A percentile compares a stretch with the other conserved stretches of the same genome.
These are phyloP conservation scores for Stichodactyla helianthus DNA, from an alignment of 64 coral and sea anemone genomes.

Conservation along the genomic window DNA sequence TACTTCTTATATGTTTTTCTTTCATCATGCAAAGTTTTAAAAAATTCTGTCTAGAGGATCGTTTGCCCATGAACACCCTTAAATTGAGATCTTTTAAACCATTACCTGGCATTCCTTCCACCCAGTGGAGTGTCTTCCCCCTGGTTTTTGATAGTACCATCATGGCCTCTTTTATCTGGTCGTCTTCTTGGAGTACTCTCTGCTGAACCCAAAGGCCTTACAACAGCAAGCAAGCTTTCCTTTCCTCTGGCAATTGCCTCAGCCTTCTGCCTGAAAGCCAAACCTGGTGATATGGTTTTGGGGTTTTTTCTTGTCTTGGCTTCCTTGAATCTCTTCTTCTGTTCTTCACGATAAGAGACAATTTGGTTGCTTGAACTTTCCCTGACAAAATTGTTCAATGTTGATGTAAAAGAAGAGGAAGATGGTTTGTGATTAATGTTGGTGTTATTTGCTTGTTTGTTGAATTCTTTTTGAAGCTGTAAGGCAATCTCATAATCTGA, in stretches of 20 bases:
- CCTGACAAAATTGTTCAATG: background rate
- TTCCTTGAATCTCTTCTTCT: constrained; percentile 8
- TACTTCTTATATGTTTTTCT: no score
- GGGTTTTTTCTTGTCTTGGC: constrained; percentile 19
- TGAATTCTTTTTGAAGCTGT: background rate
- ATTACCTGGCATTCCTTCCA: background rate
- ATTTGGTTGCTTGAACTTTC: background rate
- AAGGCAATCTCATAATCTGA: background rate
- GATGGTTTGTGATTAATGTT: background rate
- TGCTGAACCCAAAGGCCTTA: no score
- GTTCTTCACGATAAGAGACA: background rate
- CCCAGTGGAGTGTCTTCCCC: background rate
- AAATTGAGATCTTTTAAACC: background rate
- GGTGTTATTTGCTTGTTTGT: background rate
- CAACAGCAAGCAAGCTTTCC: constrained; percentile 8
- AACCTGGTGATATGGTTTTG: constrained; percentile 14
- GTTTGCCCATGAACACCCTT: no score
- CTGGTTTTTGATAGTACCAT: background rate
- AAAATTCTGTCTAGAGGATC: no score
- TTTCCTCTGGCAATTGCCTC: constrained; percentile 54
- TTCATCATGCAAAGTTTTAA: no score
- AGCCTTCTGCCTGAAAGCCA: constrained; percentile 41
- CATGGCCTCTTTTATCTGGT: background rate
- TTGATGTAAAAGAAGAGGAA: background rate
- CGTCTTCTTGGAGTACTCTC: background rate